Evolutionary conservation across 2,797 vertebrate genomes (phyloP).

Genomic region (Myripristis murdjan): DNA sequence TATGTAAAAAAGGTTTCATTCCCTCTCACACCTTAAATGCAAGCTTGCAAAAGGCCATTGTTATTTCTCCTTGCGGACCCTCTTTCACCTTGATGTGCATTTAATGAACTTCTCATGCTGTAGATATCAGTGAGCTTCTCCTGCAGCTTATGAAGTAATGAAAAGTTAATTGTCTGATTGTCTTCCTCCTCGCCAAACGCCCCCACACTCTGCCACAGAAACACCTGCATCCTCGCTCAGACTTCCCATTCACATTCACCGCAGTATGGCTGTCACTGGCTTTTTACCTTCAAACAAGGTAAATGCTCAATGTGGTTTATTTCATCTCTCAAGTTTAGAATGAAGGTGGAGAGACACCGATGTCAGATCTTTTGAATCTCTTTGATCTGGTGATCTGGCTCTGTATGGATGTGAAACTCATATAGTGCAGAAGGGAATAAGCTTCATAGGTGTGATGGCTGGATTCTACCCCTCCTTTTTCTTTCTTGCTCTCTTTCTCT

Average conservation of each 20-base stretch:
- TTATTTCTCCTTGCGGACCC: slow-evolving; percentile 28
- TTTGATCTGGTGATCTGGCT: slow-evolving; percentile 45
- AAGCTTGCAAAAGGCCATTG: slow-evolving; percentile 30
- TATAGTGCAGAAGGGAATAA: slow-evolving; percentile 25
- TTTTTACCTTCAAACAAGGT: slow-evolving; percentile 40
- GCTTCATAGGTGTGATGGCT: slow-evolving; percentile 36
- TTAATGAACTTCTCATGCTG: slow-evolving; percentile 73
- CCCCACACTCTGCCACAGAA: slow-evolving; percentile 59
- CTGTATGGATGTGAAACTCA: slow-evolving; percentile 30
- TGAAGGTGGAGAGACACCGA: slow-evolving; percentile 22
- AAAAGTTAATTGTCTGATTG: slow-evolving; percentile 81
- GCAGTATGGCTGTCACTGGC: slow-evolving; percentile 14
- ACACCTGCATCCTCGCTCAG: slow-evolving; percentile 49
- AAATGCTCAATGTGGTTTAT: slow-evolving; percentile 38
- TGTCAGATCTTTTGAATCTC: slow-evolving; percentile 46
- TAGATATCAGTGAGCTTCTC: slow-evolving; percentile 67
- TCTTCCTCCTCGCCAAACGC: slow-evolving; percentile 62
- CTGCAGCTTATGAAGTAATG: slow-evolving; percentile 74
- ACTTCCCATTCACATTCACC: slow-evolving; percentile 54
- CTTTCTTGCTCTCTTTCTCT: background rate
- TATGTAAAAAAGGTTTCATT: background rate
- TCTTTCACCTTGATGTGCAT: slow-evolving; percentile 55
- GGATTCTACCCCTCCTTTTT: slow-evolving; percentile 27
- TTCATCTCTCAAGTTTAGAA: slow-evolving; percentile 54
- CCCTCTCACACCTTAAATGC: slow-evolving; percentile 24